phyloP scores from a whole-genome alignment of 2,888 invertebrate genomes.

The Crematogaster levior region DNA sequence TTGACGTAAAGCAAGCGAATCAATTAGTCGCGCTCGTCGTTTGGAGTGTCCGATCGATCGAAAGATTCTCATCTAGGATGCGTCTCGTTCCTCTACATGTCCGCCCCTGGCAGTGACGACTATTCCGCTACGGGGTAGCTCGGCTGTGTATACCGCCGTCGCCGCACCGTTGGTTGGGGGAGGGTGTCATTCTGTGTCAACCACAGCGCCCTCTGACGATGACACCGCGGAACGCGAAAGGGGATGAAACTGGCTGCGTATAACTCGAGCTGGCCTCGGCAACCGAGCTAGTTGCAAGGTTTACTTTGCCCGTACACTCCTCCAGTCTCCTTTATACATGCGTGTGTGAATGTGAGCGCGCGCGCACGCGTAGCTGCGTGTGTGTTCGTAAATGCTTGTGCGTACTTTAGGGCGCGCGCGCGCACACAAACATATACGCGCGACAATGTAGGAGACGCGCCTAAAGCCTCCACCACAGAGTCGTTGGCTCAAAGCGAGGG shows the following conservation, averaged over 20 bases:
- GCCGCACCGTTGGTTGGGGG: constrained; percentile 63
- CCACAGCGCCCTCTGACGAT: constrained; percentile 85
- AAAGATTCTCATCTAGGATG: constrained; percentile 53
- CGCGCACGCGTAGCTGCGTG: constrained; percentile 27
- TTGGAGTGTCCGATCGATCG: constrained; percentile 53
- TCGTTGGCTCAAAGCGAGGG: constrained; percentile 75
- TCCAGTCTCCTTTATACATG: constrained; percentile 58
- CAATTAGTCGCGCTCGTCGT: constrained; percentile 45
- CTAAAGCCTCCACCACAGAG: constrained; percentile 64
- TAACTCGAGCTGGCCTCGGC: constrained; percentile 77
- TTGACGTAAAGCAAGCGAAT: constrained; percentile 31
- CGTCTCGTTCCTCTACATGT: constrained; percentile 58
- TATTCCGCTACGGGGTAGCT: constrained; percentile 64
- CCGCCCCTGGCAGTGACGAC: constrained; percentile 71
- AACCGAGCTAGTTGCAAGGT: constrained; percentile 75
- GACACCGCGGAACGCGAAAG: constrained; percentile 85
- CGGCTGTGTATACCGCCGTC: constrained; percentile 51
- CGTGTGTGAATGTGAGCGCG: constrained; percentile 24
- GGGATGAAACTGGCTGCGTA: constrained; percentile 82
- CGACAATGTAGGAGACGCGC: constrained; percentile 39
- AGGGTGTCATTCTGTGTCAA: constrained; percentile 85
- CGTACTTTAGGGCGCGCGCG: neutral
- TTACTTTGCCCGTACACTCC: constrained; percentile 74
- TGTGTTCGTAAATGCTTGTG: constrained; percentile 34
- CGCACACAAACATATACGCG: neutral